A percentile compares a stretch with the other conserved stretches of the same genome.
Conservation (phyloP, 2,888 invertebrate species). For the Nematopogon swammerdamellus region DNA sequence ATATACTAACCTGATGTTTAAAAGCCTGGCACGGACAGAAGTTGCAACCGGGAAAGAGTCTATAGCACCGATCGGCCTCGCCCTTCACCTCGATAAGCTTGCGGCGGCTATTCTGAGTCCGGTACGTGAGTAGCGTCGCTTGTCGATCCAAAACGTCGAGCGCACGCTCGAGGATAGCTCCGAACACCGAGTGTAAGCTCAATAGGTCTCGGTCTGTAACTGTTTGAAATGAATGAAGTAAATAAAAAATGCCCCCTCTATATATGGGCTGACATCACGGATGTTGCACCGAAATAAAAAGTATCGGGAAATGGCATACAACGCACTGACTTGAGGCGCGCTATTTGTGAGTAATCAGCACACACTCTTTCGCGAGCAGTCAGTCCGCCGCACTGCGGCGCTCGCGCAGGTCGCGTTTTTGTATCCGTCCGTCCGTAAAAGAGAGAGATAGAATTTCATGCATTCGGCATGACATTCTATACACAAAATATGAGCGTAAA, state of each 20-base stretch:
- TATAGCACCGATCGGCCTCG: conserved; percentile 52
- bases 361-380: too few species aligned
- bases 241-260: conserved; percentile 4
- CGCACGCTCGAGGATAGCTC: conserved; percentile 54
- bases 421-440: too few species aligned
- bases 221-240: conserved; percentile 22
- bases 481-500: too few species aligned
- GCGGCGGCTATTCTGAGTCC: conserved; percentile 29
- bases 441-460: too few species aligned
- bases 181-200: conserved; percentile 58
- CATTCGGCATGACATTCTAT: too few species aligned
- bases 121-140: conserved; percentile 44
- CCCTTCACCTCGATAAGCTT: conserved; percentile 58
- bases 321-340: too few species aligned
- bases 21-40: conserved; percentile 68
- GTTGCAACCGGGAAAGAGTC: conserved; percentile 61
- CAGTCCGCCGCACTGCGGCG: too few species aligned
- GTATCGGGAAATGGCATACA: too few species aligned
- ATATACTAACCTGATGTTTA: conserved; percentile 27
- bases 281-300: too few species aligned
- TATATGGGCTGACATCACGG: too few species aligned
- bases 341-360: too few species aligned
- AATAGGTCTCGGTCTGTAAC: conserved; percentile 57
- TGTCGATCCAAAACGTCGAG: conserved; percentile 61
- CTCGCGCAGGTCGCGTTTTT: too few species aligned